Conservation (phyloP, 1,140 invertebrate genomes). For the Leptinotarsa undecemlineata region DNA sequence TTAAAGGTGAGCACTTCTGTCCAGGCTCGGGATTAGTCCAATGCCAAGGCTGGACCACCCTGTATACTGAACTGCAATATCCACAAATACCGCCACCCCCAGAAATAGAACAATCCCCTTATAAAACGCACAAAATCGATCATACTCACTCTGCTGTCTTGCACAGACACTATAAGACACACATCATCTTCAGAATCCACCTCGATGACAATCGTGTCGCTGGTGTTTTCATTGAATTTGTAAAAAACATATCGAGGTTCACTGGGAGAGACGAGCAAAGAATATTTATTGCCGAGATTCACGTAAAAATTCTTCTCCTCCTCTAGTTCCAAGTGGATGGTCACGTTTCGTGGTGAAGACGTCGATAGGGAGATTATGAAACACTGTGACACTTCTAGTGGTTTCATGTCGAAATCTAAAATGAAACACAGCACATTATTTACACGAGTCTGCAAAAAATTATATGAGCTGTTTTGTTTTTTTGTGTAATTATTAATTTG, state of each 20-base stretch:
- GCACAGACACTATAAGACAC: slow-evolving; percentile 66
- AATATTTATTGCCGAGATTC: slow-evolving; percentile 53
- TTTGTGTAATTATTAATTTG: too few species aligned
- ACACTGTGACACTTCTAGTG: slow-evolving; percentile 44
- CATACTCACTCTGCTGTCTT: slow-evolving; percentile 46
- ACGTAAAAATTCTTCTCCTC: slow-evolving; percentile 64
- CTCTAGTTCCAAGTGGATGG: slow-evolving; percentile 60
- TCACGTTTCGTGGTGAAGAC: slow-evolving; percentile 58
- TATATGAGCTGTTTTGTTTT: too few species aligned
- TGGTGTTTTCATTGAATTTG: slow-evolving; percentile 41
- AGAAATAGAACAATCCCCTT: too few species aligned
- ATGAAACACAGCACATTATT: background rate
- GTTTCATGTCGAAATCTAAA: slow-evolving; percentile 31
- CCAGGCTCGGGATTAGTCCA: too few species aligned
- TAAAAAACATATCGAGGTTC: slow-evolving; percentile 54
- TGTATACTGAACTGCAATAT: too few species aligned
- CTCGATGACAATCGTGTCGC: slow-evolving; percentile 66
- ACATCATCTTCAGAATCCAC: slow-evolving; percentile 67
- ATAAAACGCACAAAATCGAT: too few species aligned
- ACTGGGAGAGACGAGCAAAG: slow-evolving; percentile 56
- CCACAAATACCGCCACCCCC: too few species aligned
- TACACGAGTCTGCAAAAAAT: too few species aligned
- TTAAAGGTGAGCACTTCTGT: too few species aligned
- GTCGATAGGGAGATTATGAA: slow-evolving; percentile 67
- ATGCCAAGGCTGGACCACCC: too few species aligned